phyloP scores from a whole-genome alignment of 2,888 invertebrate genomes.

The Sepiola atlantica region DNA sequence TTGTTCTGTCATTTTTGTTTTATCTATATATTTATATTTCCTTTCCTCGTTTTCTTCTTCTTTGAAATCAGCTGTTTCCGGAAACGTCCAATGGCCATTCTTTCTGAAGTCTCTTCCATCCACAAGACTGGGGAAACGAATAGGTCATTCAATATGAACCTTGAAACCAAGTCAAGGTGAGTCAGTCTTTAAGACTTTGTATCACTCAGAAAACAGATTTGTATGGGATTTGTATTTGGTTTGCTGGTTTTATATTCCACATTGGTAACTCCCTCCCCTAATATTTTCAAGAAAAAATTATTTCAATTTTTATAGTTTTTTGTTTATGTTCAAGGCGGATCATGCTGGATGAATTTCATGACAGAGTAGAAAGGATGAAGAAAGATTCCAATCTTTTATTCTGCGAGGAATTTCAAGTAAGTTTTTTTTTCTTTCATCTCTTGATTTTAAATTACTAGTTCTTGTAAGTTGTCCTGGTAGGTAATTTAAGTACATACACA shows the following conservation, averaged over 20 bases:
- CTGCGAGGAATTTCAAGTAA: constrained; percentile 66
- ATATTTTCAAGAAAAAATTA: not conserved
- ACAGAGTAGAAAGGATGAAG: constrained; percentile 59
- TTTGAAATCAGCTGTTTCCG: not conserved
- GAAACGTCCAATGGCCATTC: not conserved
- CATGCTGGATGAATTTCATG: constrained; percentile 57
- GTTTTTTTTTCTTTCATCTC: not conserved
- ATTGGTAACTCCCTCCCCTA: not conserved
- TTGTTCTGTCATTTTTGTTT: not conserved
- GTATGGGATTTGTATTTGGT: too few species aligned
- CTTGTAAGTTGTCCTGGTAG: not conserved
- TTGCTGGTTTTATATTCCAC: not conserved
- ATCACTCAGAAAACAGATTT: too few species aligned
- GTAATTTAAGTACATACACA: too few species aligned
- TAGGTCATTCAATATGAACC: not conserved
- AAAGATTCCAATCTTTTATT: constrained; percentile 63
- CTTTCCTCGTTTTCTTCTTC: not conserved
- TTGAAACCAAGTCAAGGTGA: not conserved
- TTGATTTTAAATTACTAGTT: not conserved
- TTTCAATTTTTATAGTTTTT: not conserved
- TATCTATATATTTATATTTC: not conserved
- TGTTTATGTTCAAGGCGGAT: constrained; percentile 60
- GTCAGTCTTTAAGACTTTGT: not conserved
- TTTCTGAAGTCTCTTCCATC: not conserved
- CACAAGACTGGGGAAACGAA: not conserved